Base-by-base conservation (phyloP, 2,888 invertebrate genomes). In the Parthenolecanium corni region DNA sequence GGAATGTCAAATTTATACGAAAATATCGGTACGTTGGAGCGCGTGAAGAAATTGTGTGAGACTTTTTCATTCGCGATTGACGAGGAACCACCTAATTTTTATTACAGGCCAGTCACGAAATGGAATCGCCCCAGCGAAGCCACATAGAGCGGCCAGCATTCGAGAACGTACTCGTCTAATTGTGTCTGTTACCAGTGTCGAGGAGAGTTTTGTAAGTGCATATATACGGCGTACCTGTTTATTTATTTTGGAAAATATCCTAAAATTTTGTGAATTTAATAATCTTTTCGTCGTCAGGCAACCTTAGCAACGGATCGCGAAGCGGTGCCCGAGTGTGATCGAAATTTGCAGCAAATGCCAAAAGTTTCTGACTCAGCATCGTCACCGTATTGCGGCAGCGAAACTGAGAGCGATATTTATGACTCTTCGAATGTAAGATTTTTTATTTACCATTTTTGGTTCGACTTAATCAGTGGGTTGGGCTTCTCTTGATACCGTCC, bases 141-240 rank as follows among this genome's bases (percentile, higher is more conserved):
- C 89, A 16, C 88, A 89, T 73, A 78, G 90, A 67, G 88, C 88
- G 18, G 87, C 89, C 49, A 89, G 89, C 72, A 86, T 90, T 84
- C 78, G 89, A 68, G 89, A 71, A 25, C 56, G 65, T 16, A 63
- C 61, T 9, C 47, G 58, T 21, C 58, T 46, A 14, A 49, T 38
- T 12, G 31, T 21, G n/a, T 2, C 36, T 18, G 31, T 36, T 31
- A 25, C 21, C 24, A 51, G 24, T 51, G 31, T 23, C 31, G 49
- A 58, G 21, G 58, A 58, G 36, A 58, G 36, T 57, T 46, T 51
- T 38, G 58, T 58, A 31, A 11, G 58, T 31, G 47, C 2, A 21
- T 38, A 21, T 20, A 20, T n/a, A n/a, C n/a, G n/a, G n/a, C n/a
- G n/a, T n/a, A n/a, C n/a, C n/a, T 44, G 16, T 40, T 53, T 53